Conservation (phyloP, 2,113 vertebrate species). For the Manacus vitellinus region DNA sequence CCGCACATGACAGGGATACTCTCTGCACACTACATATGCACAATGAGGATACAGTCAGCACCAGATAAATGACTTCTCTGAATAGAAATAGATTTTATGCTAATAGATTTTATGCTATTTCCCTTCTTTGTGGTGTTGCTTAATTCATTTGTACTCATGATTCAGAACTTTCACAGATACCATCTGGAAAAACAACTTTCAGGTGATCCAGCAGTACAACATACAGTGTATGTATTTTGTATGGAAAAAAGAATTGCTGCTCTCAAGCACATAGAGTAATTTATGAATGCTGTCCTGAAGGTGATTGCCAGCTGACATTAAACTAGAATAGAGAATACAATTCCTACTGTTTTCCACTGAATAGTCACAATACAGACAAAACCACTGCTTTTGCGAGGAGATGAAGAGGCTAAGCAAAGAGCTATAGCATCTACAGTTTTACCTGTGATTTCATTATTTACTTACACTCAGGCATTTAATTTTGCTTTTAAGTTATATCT, state of each 20-base stretch:
- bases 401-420: not conserved
- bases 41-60: not conserved
- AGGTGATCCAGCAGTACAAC: not conserved
- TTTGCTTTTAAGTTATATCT: not conserved
- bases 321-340: not conserved
- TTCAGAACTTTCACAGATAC: not conserved
- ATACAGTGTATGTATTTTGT: not conserved
- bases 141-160: not conserved
- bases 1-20: accelerated
- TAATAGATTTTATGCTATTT: not conserved
- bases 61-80: not conserved
- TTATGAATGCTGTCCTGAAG: not conserved
- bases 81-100: not conserved
- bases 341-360: not conserved
- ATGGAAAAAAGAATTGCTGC: not conserved
- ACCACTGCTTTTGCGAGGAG: not conserved
- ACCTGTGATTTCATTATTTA: not conserved
- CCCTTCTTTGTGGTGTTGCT: not conserved
- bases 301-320: not conserved
- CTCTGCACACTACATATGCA: not conserved
- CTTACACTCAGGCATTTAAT: not conserved
- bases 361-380: not conserved
- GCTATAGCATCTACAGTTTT: not conserved
- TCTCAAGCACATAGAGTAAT: not conserved
- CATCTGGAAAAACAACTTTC: not conserved